Evolutionary conservation across 2,113 vertebrate species (phyloP).

Genomic region (Budorcas taxicolor): DNA sequence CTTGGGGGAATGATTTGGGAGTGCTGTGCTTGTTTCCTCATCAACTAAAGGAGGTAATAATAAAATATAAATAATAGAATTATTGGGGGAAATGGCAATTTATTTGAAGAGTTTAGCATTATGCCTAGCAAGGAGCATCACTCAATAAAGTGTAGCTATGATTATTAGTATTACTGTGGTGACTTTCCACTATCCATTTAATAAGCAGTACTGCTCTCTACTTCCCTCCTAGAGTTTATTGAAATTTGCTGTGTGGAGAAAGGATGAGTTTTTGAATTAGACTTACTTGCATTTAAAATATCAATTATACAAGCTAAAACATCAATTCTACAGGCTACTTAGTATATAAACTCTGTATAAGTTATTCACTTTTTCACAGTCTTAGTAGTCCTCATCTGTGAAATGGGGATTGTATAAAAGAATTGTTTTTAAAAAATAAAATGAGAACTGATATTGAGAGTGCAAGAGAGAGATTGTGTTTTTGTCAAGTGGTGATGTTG

Average conservation of each 20-base stretch:
- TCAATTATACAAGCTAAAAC: neutral
- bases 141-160: neutral
- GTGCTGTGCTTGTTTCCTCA: neutral
- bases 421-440: neutral
- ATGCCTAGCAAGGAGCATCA: neutral
- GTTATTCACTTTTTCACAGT: neutral
- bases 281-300: neutral
- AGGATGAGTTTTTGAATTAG: neutral
- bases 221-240: neutral
- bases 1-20: neutral
- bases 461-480: neutral
- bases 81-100: neutral
- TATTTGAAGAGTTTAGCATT: neutral
- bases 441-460: neutral
- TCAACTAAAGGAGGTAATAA: neutral
- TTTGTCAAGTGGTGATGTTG: neutral
- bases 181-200: neutral
- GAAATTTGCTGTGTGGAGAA: neutral
- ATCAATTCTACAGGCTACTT: neutral
- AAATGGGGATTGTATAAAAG: neutral
- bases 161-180: neutral
- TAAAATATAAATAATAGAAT: neutral
- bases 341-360: neutral
- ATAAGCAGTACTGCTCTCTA: neutral
- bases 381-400: neutral